A percentile compares a stretch with the other conserved stretches of the same genome.
Conservation (phyloP, 1,140 invertebrate species). For the Phortica variegata region DNA sequence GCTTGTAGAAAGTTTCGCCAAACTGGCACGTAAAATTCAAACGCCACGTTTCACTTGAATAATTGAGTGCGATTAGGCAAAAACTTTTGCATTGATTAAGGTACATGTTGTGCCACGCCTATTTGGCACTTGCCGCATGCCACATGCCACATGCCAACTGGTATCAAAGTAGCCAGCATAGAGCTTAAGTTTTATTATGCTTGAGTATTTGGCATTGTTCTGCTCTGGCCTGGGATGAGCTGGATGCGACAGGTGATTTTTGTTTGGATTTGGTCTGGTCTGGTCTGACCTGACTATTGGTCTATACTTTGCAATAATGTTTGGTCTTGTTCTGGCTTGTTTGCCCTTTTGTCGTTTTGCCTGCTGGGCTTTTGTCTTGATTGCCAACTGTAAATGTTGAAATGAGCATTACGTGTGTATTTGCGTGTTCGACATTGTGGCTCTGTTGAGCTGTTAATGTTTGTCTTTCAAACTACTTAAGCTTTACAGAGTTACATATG, state of each 20-base stretch:
- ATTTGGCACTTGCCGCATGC: conserved; percentile 24
- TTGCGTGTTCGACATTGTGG: conserved; percentile 48
- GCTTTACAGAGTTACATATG: too few species aligned
- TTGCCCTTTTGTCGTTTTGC: neutral
- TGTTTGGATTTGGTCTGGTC: too few species aligned
- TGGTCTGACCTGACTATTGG: too few species aligned
- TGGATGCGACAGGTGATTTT: too few species aligned
- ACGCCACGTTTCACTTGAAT: conserved; percentile 56
- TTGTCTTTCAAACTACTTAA: too few species aligned
- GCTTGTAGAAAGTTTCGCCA: neutral
- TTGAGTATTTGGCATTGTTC: too few species aligned
- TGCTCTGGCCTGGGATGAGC: too few species aligned
- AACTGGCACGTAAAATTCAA: conserved; percentile 48
- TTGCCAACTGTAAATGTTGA: conserved; percentile 55
- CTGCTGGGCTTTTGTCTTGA: conserved; percentile 39
- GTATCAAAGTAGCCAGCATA: neutral
- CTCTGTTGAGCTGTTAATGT: too few species aligned
- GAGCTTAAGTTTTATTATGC: conserved; percentile 9
- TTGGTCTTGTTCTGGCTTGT: conserved; percentile 6
- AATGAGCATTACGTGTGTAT: conserved; percentile 55
- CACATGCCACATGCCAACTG: conserved; percentile 6
- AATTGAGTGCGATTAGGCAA: conserved; percentile 55
- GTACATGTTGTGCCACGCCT: conserved; percentile 53
- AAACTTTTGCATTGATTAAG: conserved; percentile 56
- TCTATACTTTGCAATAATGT: conserved; percentile 29